phyloP scores from a whole-genome alignment of 1,140 invertebrate species.

The Euschistus heros region DNA sequence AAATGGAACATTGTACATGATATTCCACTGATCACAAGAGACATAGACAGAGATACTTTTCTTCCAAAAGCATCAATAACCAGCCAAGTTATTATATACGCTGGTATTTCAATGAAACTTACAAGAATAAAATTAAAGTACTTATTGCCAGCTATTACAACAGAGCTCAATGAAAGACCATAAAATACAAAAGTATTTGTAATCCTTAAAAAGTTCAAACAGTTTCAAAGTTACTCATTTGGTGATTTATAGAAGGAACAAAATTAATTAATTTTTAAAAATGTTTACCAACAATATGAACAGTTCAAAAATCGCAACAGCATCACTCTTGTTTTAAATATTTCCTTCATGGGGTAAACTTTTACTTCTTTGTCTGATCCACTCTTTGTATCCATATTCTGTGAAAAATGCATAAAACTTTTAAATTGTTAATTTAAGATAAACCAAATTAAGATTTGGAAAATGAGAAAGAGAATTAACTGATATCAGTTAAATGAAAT shows the following conservation, averaged over 20 bases:
- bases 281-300: constrained; percentile 27
- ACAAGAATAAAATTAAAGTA: constrained; percentile 43
- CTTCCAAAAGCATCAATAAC: constrained; percentile 26
- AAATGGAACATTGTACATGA: constrained; percentile 28
- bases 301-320: constrained; percentile 35
- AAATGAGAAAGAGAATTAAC: too few relatives aligned
- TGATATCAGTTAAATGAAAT: too few relatives aligned
- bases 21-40: constrained; percentile 27
- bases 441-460: too few relatives aligned
- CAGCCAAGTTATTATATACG: constrained; percentile 27
- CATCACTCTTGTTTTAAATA: constrained; percentile 39
- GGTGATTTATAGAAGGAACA: not conserved
- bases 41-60: constrained; percentile 22
- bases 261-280: not conserved
- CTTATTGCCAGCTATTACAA: constrained; percentile 28
- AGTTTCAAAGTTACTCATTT: not conserved
- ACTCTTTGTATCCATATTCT: too few relatives aligned
- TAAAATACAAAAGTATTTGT: constrained; percentile 61
- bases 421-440: too few relatives aligned
- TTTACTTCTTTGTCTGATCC: too few relatives aligned
- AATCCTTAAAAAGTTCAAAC: constrained; percentile 41
- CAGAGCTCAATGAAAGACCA: constrained; percentile 52
- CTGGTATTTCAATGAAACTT: constrained; percentile 41
- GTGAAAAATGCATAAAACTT: too few relatives aligned
- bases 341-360: constrained; percentile 33